A percentile compares a stretch with the other conserved stretches of the same genome.
Evolutionary conservation across 2,797 vertebrate genomes (phyloP).

Genomic region (Phoebastria nigripes): DNA sequence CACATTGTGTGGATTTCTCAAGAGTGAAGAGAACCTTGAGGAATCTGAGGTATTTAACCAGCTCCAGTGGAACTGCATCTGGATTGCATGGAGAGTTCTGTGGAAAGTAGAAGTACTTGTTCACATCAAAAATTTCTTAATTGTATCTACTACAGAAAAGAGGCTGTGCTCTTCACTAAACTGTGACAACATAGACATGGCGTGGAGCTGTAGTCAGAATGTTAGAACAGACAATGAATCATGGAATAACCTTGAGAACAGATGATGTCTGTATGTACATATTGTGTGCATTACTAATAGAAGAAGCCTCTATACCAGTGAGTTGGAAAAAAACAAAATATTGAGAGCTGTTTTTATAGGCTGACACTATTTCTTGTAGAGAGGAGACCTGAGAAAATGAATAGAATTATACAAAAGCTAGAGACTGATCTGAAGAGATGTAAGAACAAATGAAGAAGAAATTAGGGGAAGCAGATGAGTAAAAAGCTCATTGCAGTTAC

Average conservation of each 20-base stretch:
- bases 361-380: background rate
- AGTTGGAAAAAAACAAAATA: background rate
- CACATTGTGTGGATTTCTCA: background rate
- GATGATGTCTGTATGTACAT: background rate
- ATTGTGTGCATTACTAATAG: background rate
- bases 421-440: background rate
- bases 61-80: background rate
- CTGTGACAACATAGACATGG: background rate
- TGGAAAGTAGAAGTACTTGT: background rate
- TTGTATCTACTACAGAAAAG: background rate
- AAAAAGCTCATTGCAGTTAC: background rate
- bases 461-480: background rate
- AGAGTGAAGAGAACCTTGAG: background rate
- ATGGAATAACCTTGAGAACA: background rate
- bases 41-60: background rate
- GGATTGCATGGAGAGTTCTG: background rate
- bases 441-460: background rate
- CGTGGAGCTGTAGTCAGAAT: background rate
- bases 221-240: background rate
- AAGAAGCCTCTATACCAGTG: background rate
- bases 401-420: background rate
- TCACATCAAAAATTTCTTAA: background rate
- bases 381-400: background rate
- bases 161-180: background rate
- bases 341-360: background rate